phyloP scores from a whole-genome alignment of 2,888 invertebrate genomes.

The Drosophila fungiperda region DNA sequence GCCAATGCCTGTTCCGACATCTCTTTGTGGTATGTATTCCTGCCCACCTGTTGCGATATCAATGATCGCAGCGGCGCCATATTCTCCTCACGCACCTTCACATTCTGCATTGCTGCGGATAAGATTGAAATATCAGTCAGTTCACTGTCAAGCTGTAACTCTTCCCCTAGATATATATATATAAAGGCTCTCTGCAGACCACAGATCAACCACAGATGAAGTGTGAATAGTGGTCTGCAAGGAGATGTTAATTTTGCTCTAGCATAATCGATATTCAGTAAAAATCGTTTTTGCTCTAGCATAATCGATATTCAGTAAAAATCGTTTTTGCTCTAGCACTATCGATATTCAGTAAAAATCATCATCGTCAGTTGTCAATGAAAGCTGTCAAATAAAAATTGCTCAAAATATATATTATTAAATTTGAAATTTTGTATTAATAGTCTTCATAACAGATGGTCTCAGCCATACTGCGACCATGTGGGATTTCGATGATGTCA shows the following conservation, averaged over 20 bases:
- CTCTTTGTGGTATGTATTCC: slow-evolving; percentile 32
- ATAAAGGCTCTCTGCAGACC: background rate
- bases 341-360: no score
- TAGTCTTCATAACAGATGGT: no score
- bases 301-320: no score
- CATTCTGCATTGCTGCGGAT: slow-evolving; percentile 1
- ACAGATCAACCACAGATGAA: background rate
- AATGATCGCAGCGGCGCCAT: slow-evolving; percentile 47
- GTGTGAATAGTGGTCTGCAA: background rate
- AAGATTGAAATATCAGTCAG: background rate
- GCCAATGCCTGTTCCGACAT: slow-evolving; percentile 42
- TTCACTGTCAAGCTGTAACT: background rate
- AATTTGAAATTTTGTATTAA: no score
- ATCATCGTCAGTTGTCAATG: background rate
- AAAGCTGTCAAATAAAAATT: no score
- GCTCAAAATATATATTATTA: no score
- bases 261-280: background rate
- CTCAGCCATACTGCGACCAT: background rate
- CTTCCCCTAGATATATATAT: background rate
- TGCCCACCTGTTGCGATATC: slow-evolving; percentile 6
- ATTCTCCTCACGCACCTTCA: slow-evolving; percentile 36
- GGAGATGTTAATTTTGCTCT: background rate
- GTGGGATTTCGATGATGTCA: background rate
- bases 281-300: background rate
- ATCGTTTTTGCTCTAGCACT: no score